Conservation (phyloP, 2,113 vertebrate genomes). For the Nothoprocta pentlandii region DNA sequence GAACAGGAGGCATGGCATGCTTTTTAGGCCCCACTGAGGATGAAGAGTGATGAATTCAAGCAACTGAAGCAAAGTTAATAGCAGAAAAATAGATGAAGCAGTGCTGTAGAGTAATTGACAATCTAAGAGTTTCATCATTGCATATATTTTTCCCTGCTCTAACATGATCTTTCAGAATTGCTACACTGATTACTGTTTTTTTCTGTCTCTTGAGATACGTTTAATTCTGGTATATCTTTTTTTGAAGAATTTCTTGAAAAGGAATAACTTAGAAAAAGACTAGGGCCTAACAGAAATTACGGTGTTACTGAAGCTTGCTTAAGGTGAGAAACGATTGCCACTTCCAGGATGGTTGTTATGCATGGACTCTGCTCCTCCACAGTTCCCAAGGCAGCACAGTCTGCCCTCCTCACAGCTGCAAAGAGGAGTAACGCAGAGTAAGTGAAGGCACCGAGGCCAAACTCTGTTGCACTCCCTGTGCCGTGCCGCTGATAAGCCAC, state of each 20-base stretch:
- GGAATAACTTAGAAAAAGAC: too few relatives aligned
- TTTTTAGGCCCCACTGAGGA: neutral
- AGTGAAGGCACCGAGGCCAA: too few relatives aligned
- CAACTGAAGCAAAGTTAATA: neutral
- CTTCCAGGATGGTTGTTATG: too few relatives aligned
- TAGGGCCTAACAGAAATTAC: too few relatives aligned
- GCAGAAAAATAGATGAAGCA: neutral
- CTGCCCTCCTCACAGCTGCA: too few relatives aligned
- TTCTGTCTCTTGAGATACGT: slow-evolving; percentile 3
- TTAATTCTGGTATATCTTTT: slow-evolving; percentile 36
- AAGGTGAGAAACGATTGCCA: too few relatives aligned
- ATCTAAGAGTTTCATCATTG: neutral
- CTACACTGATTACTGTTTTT: slow-evolving; percentile 25
- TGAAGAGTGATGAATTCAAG: neutral
- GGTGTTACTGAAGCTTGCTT: too few relatives aligned
- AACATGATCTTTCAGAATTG: neutral
- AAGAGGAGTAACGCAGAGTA: too few relatives aligned
- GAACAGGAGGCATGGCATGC: neutral
- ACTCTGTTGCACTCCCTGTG: too few relatives aligned
- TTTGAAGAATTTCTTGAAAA: neutral
- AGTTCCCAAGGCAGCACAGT: too few relatives aligned
- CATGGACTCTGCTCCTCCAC: too few relatives aligned
- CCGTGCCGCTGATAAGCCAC: too few relatives aligned
- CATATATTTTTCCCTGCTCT: neutral
- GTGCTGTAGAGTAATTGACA: neutral